Conservation (phyloP, 2,888 invertebrate species). For the Itoplectis maculator region DNA sequence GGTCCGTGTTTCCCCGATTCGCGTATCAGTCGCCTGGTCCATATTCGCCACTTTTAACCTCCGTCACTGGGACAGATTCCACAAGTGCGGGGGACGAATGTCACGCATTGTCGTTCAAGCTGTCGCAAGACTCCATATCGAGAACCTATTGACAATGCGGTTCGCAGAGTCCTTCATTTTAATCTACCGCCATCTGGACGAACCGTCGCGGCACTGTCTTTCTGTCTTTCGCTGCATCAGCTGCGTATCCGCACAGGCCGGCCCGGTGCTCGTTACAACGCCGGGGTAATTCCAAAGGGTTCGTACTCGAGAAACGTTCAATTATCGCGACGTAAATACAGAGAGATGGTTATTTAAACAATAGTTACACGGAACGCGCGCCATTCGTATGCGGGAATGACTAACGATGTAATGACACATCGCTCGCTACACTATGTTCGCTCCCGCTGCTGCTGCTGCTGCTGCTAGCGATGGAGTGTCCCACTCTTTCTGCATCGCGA, state of each 20-base stretch:
- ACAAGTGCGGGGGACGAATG: no score
- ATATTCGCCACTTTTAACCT: no score
- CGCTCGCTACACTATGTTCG: constrained; percentile 56
- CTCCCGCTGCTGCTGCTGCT: constrained; percentile 22
- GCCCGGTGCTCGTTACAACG: no score
- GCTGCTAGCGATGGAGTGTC: no score
- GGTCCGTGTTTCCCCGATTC: no score
- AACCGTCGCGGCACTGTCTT: no score
- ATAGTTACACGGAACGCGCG: background rate
- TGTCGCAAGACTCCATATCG: no score
- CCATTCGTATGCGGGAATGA: constrained; percentile 41
- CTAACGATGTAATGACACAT: constrained; percentile 63
- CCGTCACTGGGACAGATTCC: no score
- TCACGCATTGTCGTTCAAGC: no score
- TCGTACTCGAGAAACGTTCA: constrained; percentile 60
- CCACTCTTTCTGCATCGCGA: constrained; percentile 45
- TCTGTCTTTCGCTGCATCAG: constrained; percentile 25
- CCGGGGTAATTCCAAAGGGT: constrained; percentile 52
- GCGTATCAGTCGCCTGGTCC: no score
- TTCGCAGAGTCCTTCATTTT: constrained; percentile 2
- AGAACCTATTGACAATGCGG: no score
- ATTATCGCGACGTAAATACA: constrained; percentile 46
- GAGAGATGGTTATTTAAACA: constrained; percentile 8
- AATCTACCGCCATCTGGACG: constrained; percentile 1
- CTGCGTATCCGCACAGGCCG: constrained; percentile 15